phyloP scores from a whole-genome alignment of 2,797 vertebrate genomes.

The Melopsittacus undulatus region DNA sequence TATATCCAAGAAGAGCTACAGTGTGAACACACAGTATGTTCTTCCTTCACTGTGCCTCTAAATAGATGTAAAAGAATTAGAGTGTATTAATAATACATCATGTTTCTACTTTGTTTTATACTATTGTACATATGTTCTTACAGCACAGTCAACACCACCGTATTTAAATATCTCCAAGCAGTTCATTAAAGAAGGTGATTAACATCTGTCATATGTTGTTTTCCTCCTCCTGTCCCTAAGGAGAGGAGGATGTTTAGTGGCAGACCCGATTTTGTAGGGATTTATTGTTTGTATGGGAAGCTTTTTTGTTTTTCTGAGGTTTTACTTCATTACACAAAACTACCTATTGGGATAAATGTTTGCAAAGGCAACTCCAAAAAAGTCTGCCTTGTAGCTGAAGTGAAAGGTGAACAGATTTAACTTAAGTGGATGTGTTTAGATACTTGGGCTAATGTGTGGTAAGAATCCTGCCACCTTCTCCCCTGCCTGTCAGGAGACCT shows the following conservation, averaged over 20 bases:
- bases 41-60: slow-evolving; percentile 35
- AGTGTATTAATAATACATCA: slow-evolving; percentile 60
- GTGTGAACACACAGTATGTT: slow-evolving; percentile 51
- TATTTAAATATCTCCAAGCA: slow-evolving; percentile 60
- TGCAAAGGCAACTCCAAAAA: slow-evolving; percentile 4
- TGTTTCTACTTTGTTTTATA: slow-evolving; percentile 67
- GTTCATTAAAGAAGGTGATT: slow-evolving; percentile 58
- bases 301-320: slow-evolving; percentile 48
- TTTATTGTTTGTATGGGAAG: slow-evolving; percentile 21
- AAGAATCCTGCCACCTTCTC: background rate
- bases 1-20: slow-evolving; percentile 50
- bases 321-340: slow-evolving; percentile 26
- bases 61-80: slow-evolving; percentile 60
- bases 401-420: background rate
- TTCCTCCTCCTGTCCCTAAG: slow-evolving; percentile 13
- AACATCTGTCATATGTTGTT: slow-evolving; percentile 61
- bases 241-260: slow-evolving; percentile 35
- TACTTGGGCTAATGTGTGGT: accelerated
- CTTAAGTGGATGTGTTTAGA: background rate
- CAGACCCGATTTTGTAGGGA: slow-evolving; percentile 1
- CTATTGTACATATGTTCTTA: slow-evolving; percentile 66
- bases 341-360: slow-evolving; percentile 27
- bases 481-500: accelerated
- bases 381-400: background rate
- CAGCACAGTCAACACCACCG: slow-evolving; percentile 2